Evolutionary conservation across 2,113 vertebrate genomes (phyloP).

Genomic region (Dasyprocta punctata): DNA sequence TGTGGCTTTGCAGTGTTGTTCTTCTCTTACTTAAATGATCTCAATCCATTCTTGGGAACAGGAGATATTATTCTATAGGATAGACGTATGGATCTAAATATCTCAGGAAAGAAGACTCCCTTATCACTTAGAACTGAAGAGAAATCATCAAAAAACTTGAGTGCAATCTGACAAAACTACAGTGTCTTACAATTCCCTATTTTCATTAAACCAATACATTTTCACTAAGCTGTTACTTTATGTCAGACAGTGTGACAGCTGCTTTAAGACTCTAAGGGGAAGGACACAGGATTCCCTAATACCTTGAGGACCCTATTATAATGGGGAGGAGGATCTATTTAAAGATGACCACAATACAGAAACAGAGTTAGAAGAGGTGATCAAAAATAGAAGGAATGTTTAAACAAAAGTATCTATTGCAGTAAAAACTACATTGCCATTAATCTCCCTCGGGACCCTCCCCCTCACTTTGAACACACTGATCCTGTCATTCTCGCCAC

Average conservation of each 20-base stretch:
- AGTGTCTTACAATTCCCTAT: neutral
- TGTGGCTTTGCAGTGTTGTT: too few relatives aligned
- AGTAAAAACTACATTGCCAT: neutral
- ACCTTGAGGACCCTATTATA: neutral
- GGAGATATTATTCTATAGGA: neutral
- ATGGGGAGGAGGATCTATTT: neutral
- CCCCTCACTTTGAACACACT: neutral
- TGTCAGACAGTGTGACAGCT: neutral
- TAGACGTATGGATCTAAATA: neutral
- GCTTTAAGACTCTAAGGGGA: neutral
- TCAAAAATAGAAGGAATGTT: neutral
- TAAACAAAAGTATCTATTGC: neutral
- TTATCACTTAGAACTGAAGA: neutral
- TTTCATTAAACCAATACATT: neutral
- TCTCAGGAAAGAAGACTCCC: neutral
- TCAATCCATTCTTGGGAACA: neutral
- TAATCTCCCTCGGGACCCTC: neutral
- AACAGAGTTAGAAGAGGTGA: neutral
- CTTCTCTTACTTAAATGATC: neutral
- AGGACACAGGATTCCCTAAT: neutral
- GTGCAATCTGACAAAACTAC: neutral
- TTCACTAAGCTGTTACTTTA: neutral
- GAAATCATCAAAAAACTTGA: neutral
- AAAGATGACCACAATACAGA: neutral
- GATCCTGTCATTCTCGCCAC: neutral